Conservation (phyloP, 2,888 invertebrate species). For the Melieria crassipennis region DNA sequence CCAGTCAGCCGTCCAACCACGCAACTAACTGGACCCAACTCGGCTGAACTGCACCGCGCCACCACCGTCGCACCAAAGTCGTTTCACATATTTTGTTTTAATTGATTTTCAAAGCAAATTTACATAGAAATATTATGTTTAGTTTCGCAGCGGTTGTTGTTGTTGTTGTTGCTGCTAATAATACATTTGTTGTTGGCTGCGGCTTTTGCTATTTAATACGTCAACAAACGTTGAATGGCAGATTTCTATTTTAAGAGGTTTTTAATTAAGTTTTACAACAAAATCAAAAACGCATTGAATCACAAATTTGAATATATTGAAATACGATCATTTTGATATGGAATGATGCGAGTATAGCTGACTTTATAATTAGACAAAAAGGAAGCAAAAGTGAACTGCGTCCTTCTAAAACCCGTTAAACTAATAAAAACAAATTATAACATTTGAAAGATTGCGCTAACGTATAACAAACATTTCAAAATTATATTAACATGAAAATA, state of each 20-base stretch:
- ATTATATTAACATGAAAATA: too few species aligned
- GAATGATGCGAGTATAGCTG: neutral
- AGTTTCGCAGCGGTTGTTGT: neutral
- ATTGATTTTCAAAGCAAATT: slow-evolving; percentile 54
- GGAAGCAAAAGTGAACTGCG: too few species aligned
- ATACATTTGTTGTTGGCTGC: neutral
- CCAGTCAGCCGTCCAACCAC: too few species aligned
- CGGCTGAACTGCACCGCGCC: too few species aligned
- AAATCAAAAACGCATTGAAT: slow-evolving; percentile 8
- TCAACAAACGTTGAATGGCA: neutral
- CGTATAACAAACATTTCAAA: too few species aligned
- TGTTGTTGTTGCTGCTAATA: neutral
- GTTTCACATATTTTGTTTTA: slow-evolving; percentile 43
- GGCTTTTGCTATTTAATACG: neutral
- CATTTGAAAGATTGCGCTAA: too few species aligned
- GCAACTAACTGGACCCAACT: too few species aligned
- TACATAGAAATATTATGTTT: slow-evolving; percentile 39
- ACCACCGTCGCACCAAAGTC: neutral
- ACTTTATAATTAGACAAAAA: too few species aligned
- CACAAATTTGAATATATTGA: neutral
- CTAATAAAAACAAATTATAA: too few species aligned
- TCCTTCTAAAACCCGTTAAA: too few species aligned
- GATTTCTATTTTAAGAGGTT: slow-evolving; percentile 16
- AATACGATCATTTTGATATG: neutral
- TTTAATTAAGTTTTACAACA: slow-evolving; percentile 32